Percentiles rank a stretch among this genome's conserved stretches.
phyloP scores from a whole-genome alignment of 2,797 vertebrate genomes.

The Acrossocheilus fasciatus region DNA sequence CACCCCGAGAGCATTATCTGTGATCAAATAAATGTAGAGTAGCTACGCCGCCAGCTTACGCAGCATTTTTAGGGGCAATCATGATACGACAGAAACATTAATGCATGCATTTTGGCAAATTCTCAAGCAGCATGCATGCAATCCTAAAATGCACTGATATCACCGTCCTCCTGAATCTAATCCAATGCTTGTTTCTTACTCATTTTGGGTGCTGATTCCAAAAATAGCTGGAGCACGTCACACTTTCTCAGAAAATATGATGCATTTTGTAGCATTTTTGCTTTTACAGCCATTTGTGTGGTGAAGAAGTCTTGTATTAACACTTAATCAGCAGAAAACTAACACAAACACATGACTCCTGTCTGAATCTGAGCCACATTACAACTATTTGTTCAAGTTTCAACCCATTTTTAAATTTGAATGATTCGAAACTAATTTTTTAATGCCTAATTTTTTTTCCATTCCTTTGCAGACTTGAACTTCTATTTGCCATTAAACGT shows the following conservation, averaged over 20 bases:
- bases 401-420: background rate
- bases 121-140: background rate
- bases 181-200: background rate
- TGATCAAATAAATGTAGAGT: constrained; percentile 24
- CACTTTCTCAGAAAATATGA: background rate
- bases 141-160: background rate
- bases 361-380: background rate
- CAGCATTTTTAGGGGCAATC: background rate
- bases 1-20: constrained; percentile 51
- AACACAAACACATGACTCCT: background rate
- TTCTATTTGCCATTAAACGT: background rate
- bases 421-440: background rate
- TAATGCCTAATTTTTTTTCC: background rate
- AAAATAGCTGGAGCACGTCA: background rate
- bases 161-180: background rate
- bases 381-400: background rate
- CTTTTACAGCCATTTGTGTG: background rate
- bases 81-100: background rate
- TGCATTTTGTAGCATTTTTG: background rate
- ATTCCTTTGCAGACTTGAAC: background rate
- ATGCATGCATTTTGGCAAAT: background rate
- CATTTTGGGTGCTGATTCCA: background rate
- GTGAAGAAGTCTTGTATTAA: background rate
- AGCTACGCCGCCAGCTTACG: background rate
- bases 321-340: background rate